These are phyloP conservation scores for Griposia aprilina DNA, from an alignment of 2,888 invertebrate genomes.

Conservation along the genomic window DNA sequence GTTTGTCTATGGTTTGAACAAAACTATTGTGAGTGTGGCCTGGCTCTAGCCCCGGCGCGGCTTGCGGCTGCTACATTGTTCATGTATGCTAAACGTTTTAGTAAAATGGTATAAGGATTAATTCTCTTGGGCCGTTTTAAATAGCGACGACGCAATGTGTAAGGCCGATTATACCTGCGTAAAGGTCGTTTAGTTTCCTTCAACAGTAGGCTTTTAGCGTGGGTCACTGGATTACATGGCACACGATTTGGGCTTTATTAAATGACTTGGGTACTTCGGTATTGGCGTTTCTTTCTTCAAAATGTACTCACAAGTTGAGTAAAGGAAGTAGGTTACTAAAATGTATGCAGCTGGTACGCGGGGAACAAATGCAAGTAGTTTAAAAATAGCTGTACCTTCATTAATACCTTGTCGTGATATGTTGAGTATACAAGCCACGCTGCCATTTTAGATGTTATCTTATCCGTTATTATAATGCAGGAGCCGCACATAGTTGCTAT, in stretches of 20 bases:
- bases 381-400: slow-evolving; percentile 35
- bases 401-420: slow-evolving; percentile 43
- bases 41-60: slow-evolving; percentile 8
- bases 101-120: slow-evolving; percentile 44
- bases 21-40: slow-evolving; percentile 41
- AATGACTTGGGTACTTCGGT: not conserved
- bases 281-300: slow-evolving; percentile 6
- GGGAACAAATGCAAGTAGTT: slow-evolving; percentile 22
- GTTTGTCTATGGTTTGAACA: slow-evolving; percentile 51
- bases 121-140: slow-evolving; percentile 36
- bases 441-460: slow-evolving; percentile 48
- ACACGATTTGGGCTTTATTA: slow-evolving; percentile 17
- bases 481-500: slow-evolving; percentile 22
- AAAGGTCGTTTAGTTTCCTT: slow-evolving; percentile 44
- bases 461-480: slow-evolving; percentile 39
- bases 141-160: slow-evolving; percentile 12
- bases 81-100: slow-evolving; percentile 53
- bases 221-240: slow-evolving; percentile 8
- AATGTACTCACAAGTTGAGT: not conserved
- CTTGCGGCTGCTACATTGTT: slow-evolving; percentile 36
- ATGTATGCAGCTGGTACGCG: slow-evolving; percentile 20
- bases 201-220: slow-evolving; percentile 15
- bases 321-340: slow-evolving; percentile 30
- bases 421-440: slow-evolving; percentile 31
- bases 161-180: slow-evolving; percentile 14